Evolutionary conservation across 2,888 invertebrate species (phyloP).

Genomic region (Chrysotoxum bicinctum): DNA sequence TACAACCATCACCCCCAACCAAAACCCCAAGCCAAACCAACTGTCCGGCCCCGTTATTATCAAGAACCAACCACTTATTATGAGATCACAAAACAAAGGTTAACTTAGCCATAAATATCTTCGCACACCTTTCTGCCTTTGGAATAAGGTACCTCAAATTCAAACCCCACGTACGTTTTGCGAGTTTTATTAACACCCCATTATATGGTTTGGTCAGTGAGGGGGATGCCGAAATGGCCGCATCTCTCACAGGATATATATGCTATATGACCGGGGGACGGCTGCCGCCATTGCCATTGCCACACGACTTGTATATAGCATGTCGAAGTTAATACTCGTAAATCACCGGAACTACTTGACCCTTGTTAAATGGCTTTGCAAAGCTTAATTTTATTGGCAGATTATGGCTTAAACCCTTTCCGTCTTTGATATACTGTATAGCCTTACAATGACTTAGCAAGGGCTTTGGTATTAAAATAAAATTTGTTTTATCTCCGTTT

Average conservation of each 20-base stretch:
- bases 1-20: conserved; percentile 5
- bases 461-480: conserved; percentile 29
- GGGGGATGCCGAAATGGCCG: conserved; percentile 32
- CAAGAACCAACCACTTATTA: conserved; percentile 51
- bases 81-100: conserved; percentile 72
- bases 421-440: not conserved
- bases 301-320: conserved; percentile 17
- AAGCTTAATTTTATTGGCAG: conserved; percentile 72
- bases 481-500: conserved; percentile 52
- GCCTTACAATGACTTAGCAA: not conserved
- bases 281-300: conserved; percentile 5
- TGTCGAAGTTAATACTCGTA: conserved; percentile 72
- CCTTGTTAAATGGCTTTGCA: conserved; percentile 71
- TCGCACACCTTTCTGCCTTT: conserved; percentile 56
- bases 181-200: conserved; percentile 71
- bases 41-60: not conserved
- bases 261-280: conserved; percentile 22
- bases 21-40: not conserved
- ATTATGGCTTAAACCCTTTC: conserved; percentile 54
- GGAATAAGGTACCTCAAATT: not conserved
- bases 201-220: conserved; percentile 60
- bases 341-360: conserved; percentile 71
- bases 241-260: conserved; percentile 60
- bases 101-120: conserved; percentile 66
- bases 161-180: not conserved